Conservation (phyloP, 2,888 invertebrate species). For the Aphidoletes aphidimyza region DNA sequence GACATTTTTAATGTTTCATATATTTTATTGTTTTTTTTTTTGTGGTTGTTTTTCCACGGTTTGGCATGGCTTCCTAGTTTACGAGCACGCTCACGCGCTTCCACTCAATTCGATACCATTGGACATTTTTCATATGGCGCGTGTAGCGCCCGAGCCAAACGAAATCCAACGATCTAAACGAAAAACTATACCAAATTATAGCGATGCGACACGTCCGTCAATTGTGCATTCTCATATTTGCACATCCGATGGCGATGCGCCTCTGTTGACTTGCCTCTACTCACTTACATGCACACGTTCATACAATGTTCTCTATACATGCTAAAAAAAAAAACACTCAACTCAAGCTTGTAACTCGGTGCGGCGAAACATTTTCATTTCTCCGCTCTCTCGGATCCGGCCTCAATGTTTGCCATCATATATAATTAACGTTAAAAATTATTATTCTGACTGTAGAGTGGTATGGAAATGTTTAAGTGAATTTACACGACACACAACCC, state of each 20-base stretch:
- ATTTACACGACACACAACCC: constrained; percentile 16
- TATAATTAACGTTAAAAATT: constrained; percentile 41
- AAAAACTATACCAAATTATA: background rate
- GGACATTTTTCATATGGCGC: background rate
- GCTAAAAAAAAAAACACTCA: too few relatives aligned
- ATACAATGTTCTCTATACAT: too few relatives aligned
- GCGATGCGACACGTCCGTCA: constrained; percentile 44
- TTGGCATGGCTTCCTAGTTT: constrained; percentile 1
- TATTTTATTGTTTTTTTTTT: constrained; percentile 40
- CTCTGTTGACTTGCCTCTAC: too few relatives aligned
- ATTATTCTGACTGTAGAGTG: constrained; percentile 6
- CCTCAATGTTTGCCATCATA: constrained; percentile 41
- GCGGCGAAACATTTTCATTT: background rate
- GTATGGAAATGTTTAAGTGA: constrained; percentile 37
- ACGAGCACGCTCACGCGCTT: background rate
- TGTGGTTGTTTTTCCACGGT: background rate
- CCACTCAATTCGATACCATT: background rate
- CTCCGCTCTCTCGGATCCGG: background rate
- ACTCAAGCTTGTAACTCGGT: background rate
- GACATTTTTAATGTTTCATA: constrained; percentile 51
- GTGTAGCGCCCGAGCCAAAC: background rate
- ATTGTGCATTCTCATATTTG: constrained; percentile 5
- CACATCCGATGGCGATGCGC: too few relatives aligned
- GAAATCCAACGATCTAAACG: background rate
- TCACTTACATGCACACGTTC: too few relatives aligned